These are phyloP conservation scores for Achroia grisella DNA, from an alignment of 1,140 invertebrate genomes.

Conservation along the genomic window DNA sequence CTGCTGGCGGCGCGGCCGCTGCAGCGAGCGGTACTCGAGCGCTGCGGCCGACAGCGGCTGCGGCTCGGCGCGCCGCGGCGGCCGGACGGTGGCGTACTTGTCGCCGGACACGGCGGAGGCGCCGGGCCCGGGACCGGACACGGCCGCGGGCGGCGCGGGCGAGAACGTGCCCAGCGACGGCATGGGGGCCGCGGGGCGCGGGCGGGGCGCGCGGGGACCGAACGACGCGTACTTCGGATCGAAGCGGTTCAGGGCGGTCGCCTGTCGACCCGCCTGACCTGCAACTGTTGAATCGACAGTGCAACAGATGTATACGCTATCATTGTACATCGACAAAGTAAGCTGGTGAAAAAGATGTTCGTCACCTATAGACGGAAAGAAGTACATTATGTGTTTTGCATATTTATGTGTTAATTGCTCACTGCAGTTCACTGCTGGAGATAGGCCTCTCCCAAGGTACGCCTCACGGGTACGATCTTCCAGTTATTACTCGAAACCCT, in stretches of 20 bases:
- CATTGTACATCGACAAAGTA: too few species aligned
- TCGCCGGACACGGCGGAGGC: slow-evolving; percentile 22
- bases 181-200: slow-evolving; percentile 52
- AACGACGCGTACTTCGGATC: slow-evolving; percentile 78
- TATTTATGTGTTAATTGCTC: too few species aligned
- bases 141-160: slow-evolving; percentile 20
- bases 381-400: too few species aligned
- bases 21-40: slow-evolving; percentile 58
- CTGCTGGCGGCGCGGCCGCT: slow-evolving; percentile 49
- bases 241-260: slow-evolving; percentile 74
- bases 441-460: too few species aligned
- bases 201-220: slow-evolving; percentile 74
- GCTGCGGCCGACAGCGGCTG: slow-evolving; percentile 58
- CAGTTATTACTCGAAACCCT: too few species aligned
- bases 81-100: slow-evolving; percentile 63
- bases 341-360: too few species aligned
- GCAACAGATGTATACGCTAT: too few species aligned
- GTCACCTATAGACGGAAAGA: too few species aligned
- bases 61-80: slow-evolving; percentile 46
- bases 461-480: too few species aligned
- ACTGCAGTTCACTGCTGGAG: too few species aligned
- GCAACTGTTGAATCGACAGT: slow-evolving; percentile 6
- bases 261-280: slow-evolving; percentile 43
- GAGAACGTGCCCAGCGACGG: slow-evolving; percentile 52
- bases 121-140: slow-evolving; percentile 7